Conservation (phyloP, 2,888 invertebrate genomes). For the Aporophyla nigra region DNA sequence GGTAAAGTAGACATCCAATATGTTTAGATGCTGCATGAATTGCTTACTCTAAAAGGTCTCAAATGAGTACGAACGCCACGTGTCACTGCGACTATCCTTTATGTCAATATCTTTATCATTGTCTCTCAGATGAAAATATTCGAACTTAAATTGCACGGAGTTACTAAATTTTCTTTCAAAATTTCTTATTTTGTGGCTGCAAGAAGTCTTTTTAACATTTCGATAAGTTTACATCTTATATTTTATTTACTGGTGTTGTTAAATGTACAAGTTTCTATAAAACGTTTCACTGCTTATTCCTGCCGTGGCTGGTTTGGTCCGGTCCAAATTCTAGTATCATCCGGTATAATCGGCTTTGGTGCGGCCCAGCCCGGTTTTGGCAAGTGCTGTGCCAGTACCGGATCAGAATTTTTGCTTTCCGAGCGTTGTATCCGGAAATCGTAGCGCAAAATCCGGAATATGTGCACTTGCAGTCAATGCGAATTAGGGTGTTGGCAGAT, state of each 20-base stretch:
- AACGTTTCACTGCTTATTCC: conserved; percentile 52
- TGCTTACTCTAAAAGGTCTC: conserved; percentile 11
- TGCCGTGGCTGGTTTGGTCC: conserved; percentile 38
- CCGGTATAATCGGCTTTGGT: conserved; percentile 73
- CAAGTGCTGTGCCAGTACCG: conserved; percentile 51
- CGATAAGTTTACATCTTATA: background rate
- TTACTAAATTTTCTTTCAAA: background rate
- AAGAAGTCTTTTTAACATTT: background rate
- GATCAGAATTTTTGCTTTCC: conserved; percentile 52
- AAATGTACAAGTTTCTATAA: conserved; percentile 23
- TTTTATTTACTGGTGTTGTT: conserved; percentile 24
- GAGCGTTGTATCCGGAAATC: conserved; percentile 25
- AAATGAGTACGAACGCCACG: background rate
- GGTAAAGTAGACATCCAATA: background rate
- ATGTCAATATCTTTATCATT: background rate
- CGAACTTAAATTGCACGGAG: background rate
- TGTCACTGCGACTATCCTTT: background rate
- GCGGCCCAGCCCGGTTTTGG: conserved; percentile 57
- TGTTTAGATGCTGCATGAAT: conserved; percentile 5
- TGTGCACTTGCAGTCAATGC: conserved; percentile 25
- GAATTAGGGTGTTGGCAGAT: conserved; percentile 6
- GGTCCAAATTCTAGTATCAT: conserved; percentile 69
- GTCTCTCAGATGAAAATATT: background rate
- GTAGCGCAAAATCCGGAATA: conserved; percentile 35
- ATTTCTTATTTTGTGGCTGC: background rate